Conservation (phyloP, 1,140 invertebrate genomes). For the Drosophila kurseongensis region DNA sequence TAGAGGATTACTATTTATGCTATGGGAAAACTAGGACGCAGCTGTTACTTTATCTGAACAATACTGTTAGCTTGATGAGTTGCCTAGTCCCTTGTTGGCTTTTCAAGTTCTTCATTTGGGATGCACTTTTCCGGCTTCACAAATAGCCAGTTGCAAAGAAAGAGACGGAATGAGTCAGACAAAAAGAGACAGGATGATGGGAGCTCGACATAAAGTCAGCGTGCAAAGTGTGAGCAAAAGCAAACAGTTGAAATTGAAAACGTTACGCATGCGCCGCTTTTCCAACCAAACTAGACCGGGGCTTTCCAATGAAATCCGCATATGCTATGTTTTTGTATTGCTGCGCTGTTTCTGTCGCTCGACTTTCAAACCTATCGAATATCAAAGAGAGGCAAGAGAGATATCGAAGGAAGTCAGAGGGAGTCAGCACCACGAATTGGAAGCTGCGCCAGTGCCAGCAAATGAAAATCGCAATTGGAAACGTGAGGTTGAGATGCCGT, state of each 20-base stretch:
- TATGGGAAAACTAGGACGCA: neutral
- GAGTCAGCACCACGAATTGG: constrained; percentile 19
- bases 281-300: constrained; percentile 26
- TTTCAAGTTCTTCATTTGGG: constrained; percentile 15
- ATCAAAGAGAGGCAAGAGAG: constrained; percentile 47
- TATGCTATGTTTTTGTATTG: neutral
- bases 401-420: constrained; percentile 1
- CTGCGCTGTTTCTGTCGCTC: constrained; percentile 33
- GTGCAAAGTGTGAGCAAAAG: constrained; percentile 31
- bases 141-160: neutral
- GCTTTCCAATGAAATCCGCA: constrained; percentile 33
- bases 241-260: constrained; percentile 76
- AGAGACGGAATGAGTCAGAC: neutral
- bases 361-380: constrained; percentile 71
- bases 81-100: neutral
- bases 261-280: constrained; percentile 77
- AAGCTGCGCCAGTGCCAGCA: constrained; percentile 18
- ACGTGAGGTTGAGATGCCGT: constrained; percentile 58
- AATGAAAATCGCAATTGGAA: constrained; percentile 75
- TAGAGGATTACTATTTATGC: neutral
- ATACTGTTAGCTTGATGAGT: too few relatives aligned
- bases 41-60: neutral
- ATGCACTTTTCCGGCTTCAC: constrained; percentile 10
- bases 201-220: constrained; percentile 2
- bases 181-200: constrained; percentile 5